These are phyloP conservation scores for Epirrhoe alternata DNA, from an alignment of 2,888 invertebrate species.

Conservation along the genomic window DNA sequence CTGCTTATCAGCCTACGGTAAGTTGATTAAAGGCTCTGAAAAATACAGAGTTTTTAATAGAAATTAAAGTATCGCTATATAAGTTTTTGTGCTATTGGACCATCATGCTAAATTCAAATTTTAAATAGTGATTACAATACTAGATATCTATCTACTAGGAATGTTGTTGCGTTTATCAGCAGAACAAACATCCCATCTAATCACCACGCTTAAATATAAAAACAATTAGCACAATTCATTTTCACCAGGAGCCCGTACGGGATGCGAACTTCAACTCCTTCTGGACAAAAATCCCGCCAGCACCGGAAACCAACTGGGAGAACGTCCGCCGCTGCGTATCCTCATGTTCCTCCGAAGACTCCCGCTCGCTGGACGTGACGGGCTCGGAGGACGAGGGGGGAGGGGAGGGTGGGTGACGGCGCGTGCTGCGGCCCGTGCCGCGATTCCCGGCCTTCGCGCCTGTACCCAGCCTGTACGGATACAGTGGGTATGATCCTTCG, in stretches of 20 bases:
- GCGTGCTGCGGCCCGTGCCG: conserved; percentile 83
- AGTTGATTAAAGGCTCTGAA: conserved; percentile 40
- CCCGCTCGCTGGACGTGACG: conserved; percentile 80
- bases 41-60: neutral
- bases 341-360: conserved; percentile 79
- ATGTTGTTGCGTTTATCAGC: no score
- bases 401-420: conserved; percentile 73
- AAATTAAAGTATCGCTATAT: neutral
- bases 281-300: conserved; percentile 77
- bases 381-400: conserved; percentile 81
- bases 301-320: conserved; percentile 71
- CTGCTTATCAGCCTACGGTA: conserved; percentile 66
- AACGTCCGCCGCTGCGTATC: conserved; percentile 68
- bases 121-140: no score
- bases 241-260: conserved; percentile 65
- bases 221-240: conserved; percentile 1
- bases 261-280: conserved; percentile 78
- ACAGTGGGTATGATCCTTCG: conserved; percentile 64
- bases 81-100: no score
- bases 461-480: conserved; percentile 60
- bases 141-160: no score
- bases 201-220: neutral
- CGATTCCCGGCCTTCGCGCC: conserved; percentile 72
- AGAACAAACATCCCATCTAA: neutral
- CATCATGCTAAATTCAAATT: no score